These are phyloP conservation scores for Andricus curvator DNA, from an alignment of 2,888 invertebrate species.

Conservation along the genomic window DNA sequence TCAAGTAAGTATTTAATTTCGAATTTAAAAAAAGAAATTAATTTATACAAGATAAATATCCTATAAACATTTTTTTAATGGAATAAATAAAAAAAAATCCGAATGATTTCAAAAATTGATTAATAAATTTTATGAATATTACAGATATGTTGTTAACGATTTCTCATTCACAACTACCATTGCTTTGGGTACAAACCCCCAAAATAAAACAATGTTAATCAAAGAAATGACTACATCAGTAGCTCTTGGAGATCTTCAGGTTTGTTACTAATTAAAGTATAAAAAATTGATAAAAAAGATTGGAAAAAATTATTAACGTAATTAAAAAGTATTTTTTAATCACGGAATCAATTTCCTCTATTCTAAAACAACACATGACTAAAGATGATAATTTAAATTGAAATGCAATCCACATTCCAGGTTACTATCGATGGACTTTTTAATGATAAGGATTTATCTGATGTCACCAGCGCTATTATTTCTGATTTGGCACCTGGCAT, in stretches of 20 bases:
- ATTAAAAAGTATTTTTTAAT: background rate
- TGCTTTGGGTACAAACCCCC: background rate
- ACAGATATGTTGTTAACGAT: background rate
- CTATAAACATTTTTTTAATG: too few species aligned
- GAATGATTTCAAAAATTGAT: too few species aligned
- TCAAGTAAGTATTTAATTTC: slow-evolving; percentile 46
- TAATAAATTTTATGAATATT: background rate
- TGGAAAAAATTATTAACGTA: background rate
- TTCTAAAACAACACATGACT: background rate
- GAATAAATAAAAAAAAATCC: too few species aligned
- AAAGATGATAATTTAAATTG: background rate
- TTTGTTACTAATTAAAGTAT: background rate
- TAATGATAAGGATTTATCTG: slow-evolving; percentile 25
- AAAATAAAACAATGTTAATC: slow-evolving; percentile 1
- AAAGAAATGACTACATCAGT: slow-evolving; percentile 8
- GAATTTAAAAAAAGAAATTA: background rate
- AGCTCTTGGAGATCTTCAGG: slow-evolving; percentile 7
- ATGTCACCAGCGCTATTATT: slow-evolving; percentile 1
- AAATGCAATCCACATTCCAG: slow-evolving; percentile 7
- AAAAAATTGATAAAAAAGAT: background rate
- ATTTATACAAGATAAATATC: too few species aligned
- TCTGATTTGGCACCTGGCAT: slow-evolving; percentile 24
- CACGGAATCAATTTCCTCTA: too few species aligned
- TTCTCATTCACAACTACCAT: background rate
- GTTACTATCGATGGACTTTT: slow-evolving; percentile 12